Evolutionary conservation across 2,888 invertebrate species (phyloP), one percentile per base, ranked within the genome.

Genomic region (Drosophila longiperda): DNA sequence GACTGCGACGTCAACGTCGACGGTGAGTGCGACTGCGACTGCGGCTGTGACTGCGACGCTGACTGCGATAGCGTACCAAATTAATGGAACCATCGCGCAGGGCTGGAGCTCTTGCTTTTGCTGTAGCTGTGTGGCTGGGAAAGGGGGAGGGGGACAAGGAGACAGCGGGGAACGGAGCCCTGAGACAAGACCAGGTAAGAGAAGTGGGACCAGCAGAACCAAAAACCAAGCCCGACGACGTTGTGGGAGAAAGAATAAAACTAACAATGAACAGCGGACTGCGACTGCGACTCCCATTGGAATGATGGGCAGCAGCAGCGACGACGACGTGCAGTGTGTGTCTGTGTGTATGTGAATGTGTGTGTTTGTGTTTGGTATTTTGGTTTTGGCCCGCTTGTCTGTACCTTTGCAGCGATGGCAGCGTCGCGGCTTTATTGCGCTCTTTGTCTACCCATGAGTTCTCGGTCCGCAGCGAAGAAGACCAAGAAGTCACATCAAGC

Each of bases 231-330:
- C 73, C 73, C 68, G 72, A 70, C 68, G 70, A 70, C 75, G 86
- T 84, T 87, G 85, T 87, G 85, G 90, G 85, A 86, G 85, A 86
- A 82, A 87, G 90, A 86, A 89, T 72, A 85, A 89, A 89, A 89
- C 86, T 88, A 87, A 86, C 85, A 86, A 86, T 87, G 83, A 87
- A 85, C 77, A 45, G 57, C 36, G 36, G 50, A 65, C 81, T 75
- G 75, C 69, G 83, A 75, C 81, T 78, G 75, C 69, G 84, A 79
- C 68, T 89, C 87, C 87, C 84, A 85, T 87, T 85, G 85, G 85
- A 85, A 85, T 83, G 84, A 80, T 68, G 74, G 64, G 57, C 53
- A 61, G 71, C 63, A 69, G 42, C 54, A 26, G 36, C 40, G 23
- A 40, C n/a, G n/a, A 40, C 55, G 68, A 73, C 83, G 66, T 85